phyloP scores from a whole-genome alignment of 1,140 invertebrate species.

The Drosophila neocordata region DNA sequence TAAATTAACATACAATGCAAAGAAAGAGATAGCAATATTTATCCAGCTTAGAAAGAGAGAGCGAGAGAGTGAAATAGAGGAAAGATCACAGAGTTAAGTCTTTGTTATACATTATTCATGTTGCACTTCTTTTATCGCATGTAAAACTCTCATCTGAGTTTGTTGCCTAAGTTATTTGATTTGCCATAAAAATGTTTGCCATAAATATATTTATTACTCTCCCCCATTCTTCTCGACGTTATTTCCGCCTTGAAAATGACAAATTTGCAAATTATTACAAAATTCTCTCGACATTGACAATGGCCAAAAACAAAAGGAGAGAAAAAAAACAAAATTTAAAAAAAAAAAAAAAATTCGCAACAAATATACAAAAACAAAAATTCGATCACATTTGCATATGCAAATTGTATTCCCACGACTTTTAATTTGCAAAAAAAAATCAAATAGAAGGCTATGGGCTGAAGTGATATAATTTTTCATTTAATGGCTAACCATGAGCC shows the following conservation, averaged over 20 bases:
- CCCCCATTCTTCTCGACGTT: conserved; percentile 5
- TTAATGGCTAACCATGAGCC: conserved; percentile 18
- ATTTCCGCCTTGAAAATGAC: conserved; percentile 52
- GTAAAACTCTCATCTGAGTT: conserved; percentile 37
- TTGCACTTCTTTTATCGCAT: neutral
- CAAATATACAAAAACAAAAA: conserved; percentile 23
- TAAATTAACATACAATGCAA: conserved; percentile 74
- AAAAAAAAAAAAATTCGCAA: conserved; percentile 39
- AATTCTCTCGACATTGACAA: conserved; percentile 53
- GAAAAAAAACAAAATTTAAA: conserved; percentile 32
- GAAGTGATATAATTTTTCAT: conserved; percentile 50
- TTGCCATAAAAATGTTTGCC: conserved; percentile 19
- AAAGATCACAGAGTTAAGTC: conserved; percentile 10
- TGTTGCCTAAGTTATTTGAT: conserved; percentile 65
- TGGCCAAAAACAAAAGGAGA: conserved; percentile 40
- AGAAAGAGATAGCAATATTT: conserved; percentile 47
- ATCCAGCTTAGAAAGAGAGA: conserved; percentile 31
- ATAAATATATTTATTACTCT: conserved; percentile 21
- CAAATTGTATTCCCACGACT: conserved; percentile 76
- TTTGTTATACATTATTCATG: conserved; percentile 4
- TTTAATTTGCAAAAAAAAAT: conserved; percentile 58
- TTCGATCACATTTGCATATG: conserved; percentile 69
- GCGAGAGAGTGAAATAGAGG: neutral
- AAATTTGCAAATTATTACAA: conserved; percentile 54
- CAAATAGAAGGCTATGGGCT: conserved; percentile 47